Percentiles rank a stretch among this genome's conserved stretches.
These are phyloP conservation scores for Jaculus jaculus DNA, from an alignment of 2,113 vertebrate genomes.

Conservation along the genomic window DNA sequence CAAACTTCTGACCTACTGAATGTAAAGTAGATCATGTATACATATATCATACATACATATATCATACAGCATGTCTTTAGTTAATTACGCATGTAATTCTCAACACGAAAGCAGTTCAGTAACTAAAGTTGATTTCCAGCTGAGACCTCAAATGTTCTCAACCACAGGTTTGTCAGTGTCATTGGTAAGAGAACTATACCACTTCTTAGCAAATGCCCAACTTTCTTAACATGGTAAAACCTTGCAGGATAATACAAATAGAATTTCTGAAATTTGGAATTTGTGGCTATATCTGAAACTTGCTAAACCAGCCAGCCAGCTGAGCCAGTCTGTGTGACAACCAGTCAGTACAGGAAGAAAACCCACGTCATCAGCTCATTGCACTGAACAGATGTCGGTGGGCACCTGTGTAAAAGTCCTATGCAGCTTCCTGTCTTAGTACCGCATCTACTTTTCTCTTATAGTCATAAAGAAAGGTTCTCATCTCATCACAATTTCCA, in stretches of 20 bases:
- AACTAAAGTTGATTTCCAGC: neutral
- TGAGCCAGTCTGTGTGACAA: conserved; percentile 48
- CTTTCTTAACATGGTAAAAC: neutral
- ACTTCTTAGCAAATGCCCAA: neutral
- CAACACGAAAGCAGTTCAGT: conserved; percentile 7
- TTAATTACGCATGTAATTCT: neutral
- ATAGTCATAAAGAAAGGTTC: rapidly evolving
- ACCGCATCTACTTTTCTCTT: neutral
- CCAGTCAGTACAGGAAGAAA: conserved; percentile 58
- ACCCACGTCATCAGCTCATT: conserved; percentile 68
- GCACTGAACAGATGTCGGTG: conserved; percentile 34
- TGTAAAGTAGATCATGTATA: neutral
- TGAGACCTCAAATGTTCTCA: neutral
- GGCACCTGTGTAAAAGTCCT: conserved; percentile 33
- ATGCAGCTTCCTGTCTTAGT: rapidly evolving
- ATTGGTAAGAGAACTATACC: neutral
- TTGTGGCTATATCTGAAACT: conserved; percentile 12
- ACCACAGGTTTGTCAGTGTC: neutral
- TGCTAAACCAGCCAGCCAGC: conserved; percentile 49
- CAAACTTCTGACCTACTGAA: neutral
- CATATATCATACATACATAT: neutral
- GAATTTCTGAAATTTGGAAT: conserved; percentile 45
- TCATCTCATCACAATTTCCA: neutral
- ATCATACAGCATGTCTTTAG: neutral
- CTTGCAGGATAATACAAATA: neutral